These are phyloP conservation scores for Acrobasis repandana DNA, from an alignment of 2,888 invertebrate genomes.

Conservation along the genomic window DNA sequence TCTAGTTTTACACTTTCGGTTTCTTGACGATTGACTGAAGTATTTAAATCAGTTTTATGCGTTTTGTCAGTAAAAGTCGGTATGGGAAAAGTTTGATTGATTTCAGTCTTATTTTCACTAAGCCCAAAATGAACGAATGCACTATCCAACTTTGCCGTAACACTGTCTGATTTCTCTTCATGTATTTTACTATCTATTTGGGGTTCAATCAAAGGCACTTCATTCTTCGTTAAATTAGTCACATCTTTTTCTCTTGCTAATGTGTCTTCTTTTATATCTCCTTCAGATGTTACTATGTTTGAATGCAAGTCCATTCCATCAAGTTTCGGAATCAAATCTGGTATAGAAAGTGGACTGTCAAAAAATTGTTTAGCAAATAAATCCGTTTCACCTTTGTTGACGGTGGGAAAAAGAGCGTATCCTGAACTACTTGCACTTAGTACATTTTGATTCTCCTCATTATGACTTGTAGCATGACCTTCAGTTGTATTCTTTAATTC, in stretches of 20 bases:
- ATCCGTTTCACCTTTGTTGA: conserved; percentile 1
- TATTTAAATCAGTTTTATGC: not conserved
- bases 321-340: conserved; percentile 15
- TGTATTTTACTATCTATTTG: not conserved
- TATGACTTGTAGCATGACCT: not conserved
- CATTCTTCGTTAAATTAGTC: not conserved
- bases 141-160: not conserved
- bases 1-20: conserved; percentile 6
- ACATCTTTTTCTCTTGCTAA: conserved; percentile 12
- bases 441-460: not conserved
- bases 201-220: not conserved
- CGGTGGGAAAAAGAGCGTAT: not conserved
- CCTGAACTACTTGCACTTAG: conserved; percentile 11
- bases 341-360: not conserved
- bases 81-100: not conserved
- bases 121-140: not conserved
- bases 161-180: not conserved
- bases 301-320: conserved; percentile 15
- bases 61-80: not conserved
- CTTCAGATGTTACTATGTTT: conserved; percentile 3
- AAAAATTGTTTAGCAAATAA: conserved; percentile 2
- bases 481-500: not conserved
- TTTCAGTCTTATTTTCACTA: not conserved
- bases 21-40: not conserved
- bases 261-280: conserved; percentile 14